phyloP scores from a whole-genome alignment of 2,113 vertebrate species.

The Urocitellus parryii region DNA sequence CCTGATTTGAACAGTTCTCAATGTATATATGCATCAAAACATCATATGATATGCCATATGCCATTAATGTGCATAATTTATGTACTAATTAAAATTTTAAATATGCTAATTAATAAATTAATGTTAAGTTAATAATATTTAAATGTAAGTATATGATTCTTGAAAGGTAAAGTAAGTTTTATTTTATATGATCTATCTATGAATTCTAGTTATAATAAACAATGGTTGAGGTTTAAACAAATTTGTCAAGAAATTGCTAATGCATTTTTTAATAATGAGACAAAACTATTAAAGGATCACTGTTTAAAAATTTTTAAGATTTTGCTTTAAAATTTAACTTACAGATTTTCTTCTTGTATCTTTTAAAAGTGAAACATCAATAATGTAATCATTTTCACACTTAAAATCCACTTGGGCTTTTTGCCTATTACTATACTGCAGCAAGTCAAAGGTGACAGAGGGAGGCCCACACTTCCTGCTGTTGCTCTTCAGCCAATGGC shows the following conservation, averaged over 20 bases:
- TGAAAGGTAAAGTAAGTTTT: not conserved
- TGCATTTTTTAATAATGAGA: not conserved
- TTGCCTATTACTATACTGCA: not conserved
- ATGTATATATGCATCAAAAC: not conserved
- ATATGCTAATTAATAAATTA: not conserved
- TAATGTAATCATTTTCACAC: not conserved
- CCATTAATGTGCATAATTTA: not conserved
- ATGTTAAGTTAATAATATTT: not conserved
- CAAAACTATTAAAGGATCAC: not conserved
- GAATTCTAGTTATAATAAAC: not conserved
- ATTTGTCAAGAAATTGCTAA: not conserved
- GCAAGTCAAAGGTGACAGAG: not conserved
- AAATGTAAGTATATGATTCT: not conserved
- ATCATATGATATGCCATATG: not conserved
- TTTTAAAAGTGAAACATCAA: constrained; percentile 19
- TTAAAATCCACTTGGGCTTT: not conserved
- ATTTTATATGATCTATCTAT: not conserved
- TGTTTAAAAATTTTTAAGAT: not conserved
- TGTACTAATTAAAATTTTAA: not conserved
- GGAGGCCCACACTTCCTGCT: not conserved
- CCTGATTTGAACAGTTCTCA: not conserved
- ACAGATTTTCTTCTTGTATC: not conserved
- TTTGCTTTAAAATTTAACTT: not conserved
- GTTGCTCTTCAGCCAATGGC: constrained; percentile 41
- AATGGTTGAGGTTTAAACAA: not conserved